These are phyloP conservation scores for Stenchaetothrips biformis DNA, from an alignment of 2,888 invertebrate genomes.

Conservation along the genomic window DNA sequence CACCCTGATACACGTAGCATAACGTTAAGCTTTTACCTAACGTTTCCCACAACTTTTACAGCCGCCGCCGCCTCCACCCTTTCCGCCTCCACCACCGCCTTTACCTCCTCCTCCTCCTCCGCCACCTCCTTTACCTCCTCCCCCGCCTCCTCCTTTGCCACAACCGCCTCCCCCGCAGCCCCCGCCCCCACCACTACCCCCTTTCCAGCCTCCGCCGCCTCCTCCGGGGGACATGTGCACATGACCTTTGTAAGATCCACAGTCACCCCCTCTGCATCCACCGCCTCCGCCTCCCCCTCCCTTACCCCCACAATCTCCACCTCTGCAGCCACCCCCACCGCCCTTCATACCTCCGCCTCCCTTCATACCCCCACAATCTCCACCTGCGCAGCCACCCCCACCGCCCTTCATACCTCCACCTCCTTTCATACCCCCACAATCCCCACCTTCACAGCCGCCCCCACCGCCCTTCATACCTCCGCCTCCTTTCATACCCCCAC, in stretches of 20 bases:
- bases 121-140: not conserved
- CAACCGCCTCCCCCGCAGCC: not conserved
- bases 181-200: not conserved
- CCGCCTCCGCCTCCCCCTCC: not conserved
- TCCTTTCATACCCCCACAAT: not conserved
- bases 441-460: not conserved
- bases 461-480: not conserved
- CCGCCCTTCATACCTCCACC: not conserved
- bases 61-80: not conserved
- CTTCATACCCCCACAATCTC: not conserved
- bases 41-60: conserved; percentile 10
- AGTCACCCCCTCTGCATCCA: not conserved
- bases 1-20: too few species aligned
- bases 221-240: not conserved
- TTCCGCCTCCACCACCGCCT: not conserved
- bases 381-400: not conserved
- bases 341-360: not conserved
- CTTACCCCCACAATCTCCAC: not conserved
- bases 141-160: not conserved
- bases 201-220: not conserved
- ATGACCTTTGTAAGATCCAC: not conserved
- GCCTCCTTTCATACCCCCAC: not conserved
- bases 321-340: not conserved
- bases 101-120: not conserved
- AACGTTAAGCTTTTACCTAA: not conserved